phyloP scores from a whole-genome alignment of 92 coral and sea anemone genomes.

The Heteractis magnifica region DNA sequence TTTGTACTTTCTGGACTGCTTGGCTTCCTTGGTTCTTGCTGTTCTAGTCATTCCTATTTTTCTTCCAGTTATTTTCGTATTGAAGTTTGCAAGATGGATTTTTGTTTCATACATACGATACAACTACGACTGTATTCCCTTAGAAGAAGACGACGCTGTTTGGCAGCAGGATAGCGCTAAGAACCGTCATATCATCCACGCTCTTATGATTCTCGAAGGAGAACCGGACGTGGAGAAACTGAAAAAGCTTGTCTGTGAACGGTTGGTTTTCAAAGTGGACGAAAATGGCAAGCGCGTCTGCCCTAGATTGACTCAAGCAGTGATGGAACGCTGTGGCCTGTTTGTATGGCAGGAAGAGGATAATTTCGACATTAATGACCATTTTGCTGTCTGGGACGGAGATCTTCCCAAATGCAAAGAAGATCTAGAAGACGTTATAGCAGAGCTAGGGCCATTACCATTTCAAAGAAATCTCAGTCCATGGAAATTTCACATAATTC shows the following conservation, averaged over 20 bases:
- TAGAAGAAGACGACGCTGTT: slow-evolving; percentile 91
- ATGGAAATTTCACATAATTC: slow-evolving; percentile 90
- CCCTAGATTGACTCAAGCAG: slow-evolving; percentile 74
- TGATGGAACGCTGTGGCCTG: slow-evolving; percentile 65
- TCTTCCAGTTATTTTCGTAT: slow-evolving; percentile 39
- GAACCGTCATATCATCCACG: slow-evolving; percentile 89
- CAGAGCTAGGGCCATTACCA: slow-evolving; percentile 73
- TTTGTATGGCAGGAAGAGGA: slow-evolving; percentile 91
- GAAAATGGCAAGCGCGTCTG: slow-evolving; percentile 76
- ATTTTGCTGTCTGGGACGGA: slow-evolving; percentile 77
- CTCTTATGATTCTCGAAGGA: slow-evolving; percentile 82
- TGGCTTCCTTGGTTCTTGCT: slow-evolving; percentile 43
- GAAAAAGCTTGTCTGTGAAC: slow-evolving; percentile 63
- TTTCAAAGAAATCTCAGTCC: slow-evolving; percentile 66
- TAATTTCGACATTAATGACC: slow-evolving; percentile 69
- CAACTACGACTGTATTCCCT: slow-evolving; percentile 57
- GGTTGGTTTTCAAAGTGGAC: slow-evolving; percentile 76
- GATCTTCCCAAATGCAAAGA: slow-evolving; percentile 53
- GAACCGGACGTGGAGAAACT: slow-evolving; percentile 72
- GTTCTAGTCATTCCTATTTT: slow-evolving; percentile 57
- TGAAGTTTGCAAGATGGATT: slow-evolving; percentile 51
- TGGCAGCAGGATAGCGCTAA: slow-evolving; percentile 95
- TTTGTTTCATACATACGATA: slow-evolving; percentile 50
- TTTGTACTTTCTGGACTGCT: slow-evolving; percentile 41
- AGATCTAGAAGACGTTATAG: slow-evolving; percentile 66